Base-by-base conservation (phyloP, 37 sponge, comb jelly and placozoan species). In the Trichoplax adhaerens region DNA sequence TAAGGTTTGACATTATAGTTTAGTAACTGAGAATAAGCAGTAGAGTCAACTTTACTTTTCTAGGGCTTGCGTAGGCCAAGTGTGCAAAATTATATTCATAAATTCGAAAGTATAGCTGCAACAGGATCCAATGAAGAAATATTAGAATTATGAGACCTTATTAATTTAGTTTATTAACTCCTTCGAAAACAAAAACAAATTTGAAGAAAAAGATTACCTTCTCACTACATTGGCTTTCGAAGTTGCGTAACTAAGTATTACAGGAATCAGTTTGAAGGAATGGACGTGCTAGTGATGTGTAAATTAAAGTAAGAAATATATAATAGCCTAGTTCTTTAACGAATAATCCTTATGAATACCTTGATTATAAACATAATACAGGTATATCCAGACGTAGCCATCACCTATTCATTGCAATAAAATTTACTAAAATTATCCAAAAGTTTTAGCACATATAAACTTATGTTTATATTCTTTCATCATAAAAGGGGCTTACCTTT, bases 211-310 rank as follows among this genome's bases (percentile, higher is more conserved):
- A 68, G 10, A 29, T 29, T 29, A 29, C 29, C 60, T 81, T 54
- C 85, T 81, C 8, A 72, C 70, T 55, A 78, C 65, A 3, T 84
- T 53, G 5, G 88, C 81, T 66, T 88, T 88, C n/a, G 84, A 77
- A 7, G 68, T 50, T 5, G 77, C 57, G 6, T 80, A 76, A 55
- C 5, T 57, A 67, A 69, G 53, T 29, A 76, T 64, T 61, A 64
- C 64, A 6, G 49, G 58, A 49, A 88, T 68, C n/a, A 74, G 82
- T 3, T 62, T 48, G 7, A 88, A 58, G 2, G 80, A 63, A 3
- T 77, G 76, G 49, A 71, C 77, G 29, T 29, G 12, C 63, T 69
- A 64, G 69, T 84, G 29, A 73, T 73, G 68, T 88, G 47, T 77
- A 81, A 65, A 12, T 74, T 48, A 3, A 74, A 57, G 57, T 54